These are phyloP conservation scores for Ashinkailepas kermadecensis DNA, from an alignment of 2,888 invertebrate species.

Conservation along the genomic window DNA sequence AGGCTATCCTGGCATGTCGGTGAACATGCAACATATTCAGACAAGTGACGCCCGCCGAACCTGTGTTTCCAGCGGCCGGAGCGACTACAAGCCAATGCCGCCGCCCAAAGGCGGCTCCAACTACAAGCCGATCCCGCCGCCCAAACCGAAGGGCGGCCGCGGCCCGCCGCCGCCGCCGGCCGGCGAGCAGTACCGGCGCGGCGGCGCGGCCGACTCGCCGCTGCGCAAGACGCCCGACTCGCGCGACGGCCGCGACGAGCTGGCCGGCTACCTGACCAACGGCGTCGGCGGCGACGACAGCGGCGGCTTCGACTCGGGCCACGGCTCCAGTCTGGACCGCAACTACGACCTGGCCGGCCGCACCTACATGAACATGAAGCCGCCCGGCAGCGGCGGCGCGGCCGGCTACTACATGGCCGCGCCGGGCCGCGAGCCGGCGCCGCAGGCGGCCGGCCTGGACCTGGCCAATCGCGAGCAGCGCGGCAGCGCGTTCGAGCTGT, in stretches of 20 bases:
- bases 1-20: too few species aligned
- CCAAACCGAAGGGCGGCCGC: slow-evolving; percentile 62
- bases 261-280: slow-evolving; percentile 29
- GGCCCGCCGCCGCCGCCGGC: slow-evolving; percentile 27
- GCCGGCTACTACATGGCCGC: slow-evolving; percentile 33
- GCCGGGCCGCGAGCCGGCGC: slow-evolving; percentile 27
- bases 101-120: slow-evolving; percentile 45
- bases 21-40: too few species aligned
- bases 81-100: slow-evolving; percentile 56
- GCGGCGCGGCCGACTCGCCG: neutral
- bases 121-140: slow-evolving; percentile 41
- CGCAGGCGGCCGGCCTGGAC: slow-evolving; percentile 44
- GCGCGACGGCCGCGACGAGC: neutral
- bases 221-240: neutral
- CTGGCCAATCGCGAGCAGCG: slow-evolving; percentile 83
- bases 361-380: neutral
- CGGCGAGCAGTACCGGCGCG: slow-evolving; percentile 12
- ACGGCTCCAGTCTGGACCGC: slow-evolving; percentile 48
- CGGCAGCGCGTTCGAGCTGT: slow-evolving; percentile 90
- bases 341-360: slow-evolving; percentile 46
- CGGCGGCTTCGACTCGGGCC: slow-evolving; percentile 45
- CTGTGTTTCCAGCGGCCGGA: neutral
- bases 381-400: neutral
- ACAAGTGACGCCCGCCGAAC: too few species aligned
- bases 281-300: slow-evolving; percentile 34